phyloP scores from a whole-genome alignment of 2,113 vertebrate genomes.

The Neodon shergylaensis region DNA sequence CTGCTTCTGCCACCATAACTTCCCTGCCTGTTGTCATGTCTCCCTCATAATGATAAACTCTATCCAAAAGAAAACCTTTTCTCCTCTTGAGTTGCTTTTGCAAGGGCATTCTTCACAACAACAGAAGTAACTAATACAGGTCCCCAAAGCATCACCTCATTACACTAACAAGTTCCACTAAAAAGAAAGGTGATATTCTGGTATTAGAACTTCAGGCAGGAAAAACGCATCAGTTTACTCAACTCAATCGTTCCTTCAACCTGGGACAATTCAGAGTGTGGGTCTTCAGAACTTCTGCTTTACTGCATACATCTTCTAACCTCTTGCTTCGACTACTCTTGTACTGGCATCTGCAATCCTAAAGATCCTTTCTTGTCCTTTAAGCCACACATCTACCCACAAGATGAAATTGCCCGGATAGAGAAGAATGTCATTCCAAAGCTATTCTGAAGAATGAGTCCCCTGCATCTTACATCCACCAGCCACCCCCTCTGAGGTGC shows the following conservation, averaged over 20 bases:
- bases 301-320: accelerated
- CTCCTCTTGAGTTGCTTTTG: background rate
- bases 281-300: accelerated
- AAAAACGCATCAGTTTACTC: too few species aligned
- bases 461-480: too few species aligned
- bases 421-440: background rate
- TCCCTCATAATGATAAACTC: background rate
- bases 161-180: background rate
- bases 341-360: background rate
- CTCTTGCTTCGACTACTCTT: background rate
- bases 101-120: background rate
- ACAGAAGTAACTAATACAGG: background rate
- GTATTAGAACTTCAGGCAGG: background rate
- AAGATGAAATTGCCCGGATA: background rate
- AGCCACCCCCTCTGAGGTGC: accelerated
- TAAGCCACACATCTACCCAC: background rate
- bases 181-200: background rate
- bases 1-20: background rate
- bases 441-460: background rate
- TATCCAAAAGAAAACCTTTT: background rate
- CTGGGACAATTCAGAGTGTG: too few species aligned
- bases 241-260: background rate
- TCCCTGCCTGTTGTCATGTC: too few species aligned
- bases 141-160: background rate
- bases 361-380: background rate